These are phyloP conservation scores for Cryptus viduatorius DNA, from an alignment of 2,888 invertebrate species.

Conservation along the genomic window DNA sequence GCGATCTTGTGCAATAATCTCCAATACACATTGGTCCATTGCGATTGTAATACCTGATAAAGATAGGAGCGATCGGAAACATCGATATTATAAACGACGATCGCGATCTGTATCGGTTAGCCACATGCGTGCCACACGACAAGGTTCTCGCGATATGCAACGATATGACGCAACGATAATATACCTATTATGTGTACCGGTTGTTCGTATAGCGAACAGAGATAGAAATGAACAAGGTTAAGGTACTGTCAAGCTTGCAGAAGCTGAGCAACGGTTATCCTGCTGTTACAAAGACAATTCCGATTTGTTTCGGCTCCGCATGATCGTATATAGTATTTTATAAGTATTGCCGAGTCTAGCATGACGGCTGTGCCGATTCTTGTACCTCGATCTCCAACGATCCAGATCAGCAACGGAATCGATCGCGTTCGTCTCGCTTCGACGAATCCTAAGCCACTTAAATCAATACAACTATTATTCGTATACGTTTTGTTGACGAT, in stretches of 20 bases:
- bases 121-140: slow-evolving; percentile 30
- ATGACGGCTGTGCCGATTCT: slow-evolving; percentile 37
- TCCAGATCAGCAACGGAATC: slow-evolving; percentile 47
- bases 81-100: slow-evolving; percentile 36
- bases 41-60: slow-evolving; percentile 37
- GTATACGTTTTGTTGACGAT: slow-evolving; percentile 44
- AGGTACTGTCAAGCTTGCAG: slow-evolving; percentile 49
- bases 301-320: slow-evolving; percentile 34
- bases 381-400: slow-evolving; percentile 40
- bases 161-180: slow-evolving; percentile 56
- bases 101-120: slow-evolving; percentile 33
- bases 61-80: slow-evolving; percentile 45
- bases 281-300: slow-evolving; percentile 45
- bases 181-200: slow-evolving; percentile 54
- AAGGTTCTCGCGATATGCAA: slow-evolving; percentile 38
- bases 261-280: slow-evolving; percentile 27
- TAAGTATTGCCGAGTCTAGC: slow-evolving; percentile 27
- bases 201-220: slow-evolving; percentile 40
- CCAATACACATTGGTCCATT: slow-evolving; percentile 24
- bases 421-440: slow-evolving; percentile 54
- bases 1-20: slow-evolving; percentile 24
- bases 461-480: slow-evolving; percentile 52
- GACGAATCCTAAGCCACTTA: slow-evolving; percentile 29
- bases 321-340: background rate
- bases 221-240: slow-evolving; percentile 60